phyloP scores from a whole-genome alignment of 2,113 vertebrate genomes.

The Chaetodon auriga region DNA sequence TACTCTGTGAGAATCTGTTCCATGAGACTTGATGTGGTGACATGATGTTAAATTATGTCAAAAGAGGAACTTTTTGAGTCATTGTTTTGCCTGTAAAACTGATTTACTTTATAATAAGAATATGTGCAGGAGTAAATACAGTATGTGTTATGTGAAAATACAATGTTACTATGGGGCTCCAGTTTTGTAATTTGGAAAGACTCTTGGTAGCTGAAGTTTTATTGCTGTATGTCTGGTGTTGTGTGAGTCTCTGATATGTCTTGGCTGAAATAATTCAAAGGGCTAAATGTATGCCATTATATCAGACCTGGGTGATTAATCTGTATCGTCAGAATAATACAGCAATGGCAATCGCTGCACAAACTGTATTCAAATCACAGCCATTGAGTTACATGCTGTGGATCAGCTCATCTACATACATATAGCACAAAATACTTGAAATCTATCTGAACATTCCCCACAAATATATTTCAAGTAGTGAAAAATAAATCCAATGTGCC shows the following conservation, averaged over 20 bases:
- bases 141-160: neutral
- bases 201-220: constrained; percentile 21
- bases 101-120: neutral
- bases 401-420: constrained; percentile 71
- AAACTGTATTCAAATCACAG: constrained; percentile 69
- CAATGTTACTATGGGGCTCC: neutral
- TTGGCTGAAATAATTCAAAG: constrained; percentile 34
- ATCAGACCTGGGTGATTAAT: constrained; percentile 62
- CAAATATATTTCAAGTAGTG: constrained; percentile 78
- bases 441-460: constrained; percentile 48
- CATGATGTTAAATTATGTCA: neutral
- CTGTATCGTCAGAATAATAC: constrained; percentile 35
- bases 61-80: neutral
- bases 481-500: constrained; percentile 66
- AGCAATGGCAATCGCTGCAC: constrained; percentile 35
- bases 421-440: constrained; percentile 51
- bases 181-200: neutral
- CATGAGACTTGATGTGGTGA: neutral
- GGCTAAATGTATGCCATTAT: constrained; percentile 33
- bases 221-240: constrained; percentile 18
- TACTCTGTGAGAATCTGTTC: neutral
- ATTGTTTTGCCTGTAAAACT: neutral
- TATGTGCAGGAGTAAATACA: neutral
- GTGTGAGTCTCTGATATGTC: constrained; percentile 1
- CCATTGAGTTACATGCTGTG: constrained; percentile 35